These are phyloP conservation scores for Oncorhynchus clarkii DNA, from an alignment of 2,113 vertebrate genomes.

Conservation along the genomic window DNA sequence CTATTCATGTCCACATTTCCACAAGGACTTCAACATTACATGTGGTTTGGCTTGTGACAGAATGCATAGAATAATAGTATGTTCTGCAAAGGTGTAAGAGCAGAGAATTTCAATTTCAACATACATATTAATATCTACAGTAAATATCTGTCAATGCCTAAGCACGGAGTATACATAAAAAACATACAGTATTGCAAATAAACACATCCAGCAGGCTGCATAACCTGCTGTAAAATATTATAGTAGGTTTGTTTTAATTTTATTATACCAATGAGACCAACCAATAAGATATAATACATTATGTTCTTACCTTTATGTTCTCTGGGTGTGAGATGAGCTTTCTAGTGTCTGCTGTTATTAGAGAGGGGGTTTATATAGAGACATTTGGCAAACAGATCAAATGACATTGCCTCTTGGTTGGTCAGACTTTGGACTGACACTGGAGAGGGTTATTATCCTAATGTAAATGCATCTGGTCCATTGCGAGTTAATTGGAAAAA, in stretches of 20 bases:
- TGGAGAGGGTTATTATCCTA: background rate
- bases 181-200: no score
- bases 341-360: background rate
- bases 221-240: background rate
- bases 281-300: background rate
- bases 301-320: background rate
- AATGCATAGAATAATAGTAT: background rate
- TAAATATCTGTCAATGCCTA: background rate
- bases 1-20: background rate
- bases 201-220: no score
- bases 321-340: background rate
- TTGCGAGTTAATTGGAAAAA: background rate
- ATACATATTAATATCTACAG: background rate
- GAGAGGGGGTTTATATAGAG: background rate
- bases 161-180: background rate
- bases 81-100: background rate
- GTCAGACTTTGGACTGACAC: background rate
- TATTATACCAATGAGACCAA: background rate
- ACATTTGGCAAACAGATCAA: background rate
- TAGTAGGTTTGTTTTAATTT: background rate
- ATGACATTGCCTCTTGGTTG: background rate
- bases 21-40: background rate
- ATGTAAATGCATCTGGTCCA: background rate
- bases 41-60: background rate
- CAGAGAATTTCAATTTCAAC: background rate